These are phyloP conservation scores for Anthoscopus minutus DNA, from an alignment of 2,113 vertebrate species.

Conservation along the genomic window DNA sequence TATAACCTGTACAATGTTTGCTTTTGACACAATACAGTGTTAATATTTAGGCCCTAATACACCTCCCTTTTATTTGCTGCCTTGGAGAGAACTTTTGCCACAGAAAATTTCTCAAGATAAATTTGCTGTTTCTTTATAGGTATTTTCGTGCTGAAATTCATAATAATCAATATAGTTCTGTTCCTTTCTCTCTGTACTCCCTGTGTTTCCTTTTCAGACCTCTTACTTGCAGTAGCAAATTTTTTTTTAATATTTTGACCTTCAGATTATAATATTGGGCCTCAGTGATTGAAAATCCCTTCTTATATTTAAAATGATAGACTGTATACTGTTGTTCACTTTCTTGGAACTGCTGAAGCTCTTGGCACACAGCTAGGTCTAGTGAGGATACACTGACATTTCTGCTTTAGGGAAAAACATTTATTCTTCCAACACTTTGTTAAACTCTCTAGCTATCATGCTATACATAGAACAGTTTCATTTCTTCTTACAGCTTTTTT, in stretches of 20 bases:
- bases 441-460: slow-evolving; percentile 10
- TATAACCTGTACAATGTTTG: neutral
- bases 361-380: slow-evolving; percentile 17
- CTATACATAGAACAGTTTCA: slow-evolving; percentile 26
- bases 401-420: slow-evolving; percentile 49
- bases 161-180: neutral
- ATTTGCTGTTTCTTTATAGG: neutral
- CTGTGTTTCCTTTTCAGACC: neutral
- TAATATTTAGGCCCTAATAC: neutral
- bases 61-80: neutral
- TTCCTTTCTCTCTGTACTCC: neutral
- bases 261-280: neutral
- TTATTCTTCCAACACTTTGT: slow-evolving; percentile 47
- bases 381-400: slow-evolving; percentile 37
- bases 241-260: neutral
- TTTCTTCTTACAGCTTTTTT: neutral
- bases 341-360: slow-evolving; percentile 17
- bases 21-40: neutral
- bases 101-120: neutral
- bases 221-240: neutral
- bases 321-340: neutral
- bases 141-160: neutral
- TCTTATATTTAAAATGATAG: neutral
- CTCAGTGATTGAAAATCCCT: neutral
- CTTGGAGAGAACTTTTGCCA: neutral